phyloP scores from a whole-genome alignment of 2,888 invertebrate species.

The Lasioglossum oenotherae region DNA sequence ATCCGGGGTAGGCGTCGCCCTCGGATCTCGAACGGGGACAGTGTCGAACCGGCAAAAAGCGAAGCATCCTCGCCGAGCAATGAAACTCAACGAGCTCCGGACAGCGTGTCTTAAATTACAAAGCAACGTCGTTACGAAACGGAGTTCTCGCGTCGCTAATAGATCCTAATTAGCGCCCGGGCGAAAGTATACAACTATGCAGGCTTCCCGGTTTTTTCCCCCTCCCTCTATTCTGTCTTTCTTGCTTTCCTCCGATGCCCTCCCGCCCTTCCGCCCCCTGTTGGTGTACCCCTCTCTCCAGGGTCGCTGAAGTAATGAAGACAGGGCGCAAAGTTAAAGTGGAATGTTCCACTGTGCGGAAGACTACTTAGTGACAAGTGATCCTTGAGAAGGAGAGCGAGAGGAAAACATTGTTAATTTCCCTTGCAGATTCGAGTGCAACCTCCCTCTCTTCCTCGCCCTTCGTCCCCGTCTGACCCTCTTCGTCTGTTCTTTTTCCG shows the following conservation, averaged over 20 bases:
- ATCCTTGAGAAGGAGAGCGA: constrained; percentile 74
- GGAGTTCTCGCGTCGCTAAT: constrained; percentile 45
- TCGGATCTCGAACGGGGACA: background rate
- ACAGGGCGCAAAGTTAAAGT: constrained; percentile 71
- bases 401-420: constrained; percentile 80
- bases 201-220: constrained; percentile 21
- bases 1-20: constrained; percentile 1
- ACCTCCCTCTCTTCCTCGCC: constrained; percentile 30
- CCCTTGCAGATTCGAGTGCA: constrained; percentile 79
- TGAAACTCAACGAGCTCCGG: constrained; percentile 29
- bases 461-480: constrained; percentile 2
- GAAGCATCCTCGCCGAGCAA: constrained; percentile 21
- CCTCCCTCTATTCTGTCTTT: background rate
- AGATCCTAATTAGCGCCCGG: constrained; percentile 54
- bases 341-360: constrained; percentile 71
- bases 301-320: constrained; percentile 61
- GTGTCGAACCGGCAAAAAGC: constrained; percentile 7
- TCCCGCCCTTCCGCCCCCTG: background rate
- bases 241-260: background rate
- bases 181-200: constrained; percentile 46
- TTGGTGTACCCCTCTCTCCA: background rate
- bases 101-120: constrained; percentile 39
- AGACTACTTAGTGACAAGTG: constrained; percentile 75
- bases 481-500: background rate
- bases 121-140: constrained; percentile 40